phyloP scores from a whole-genome alignment of 2,797 vertebrate species.

The Etheostoma nigrum region DNA sequence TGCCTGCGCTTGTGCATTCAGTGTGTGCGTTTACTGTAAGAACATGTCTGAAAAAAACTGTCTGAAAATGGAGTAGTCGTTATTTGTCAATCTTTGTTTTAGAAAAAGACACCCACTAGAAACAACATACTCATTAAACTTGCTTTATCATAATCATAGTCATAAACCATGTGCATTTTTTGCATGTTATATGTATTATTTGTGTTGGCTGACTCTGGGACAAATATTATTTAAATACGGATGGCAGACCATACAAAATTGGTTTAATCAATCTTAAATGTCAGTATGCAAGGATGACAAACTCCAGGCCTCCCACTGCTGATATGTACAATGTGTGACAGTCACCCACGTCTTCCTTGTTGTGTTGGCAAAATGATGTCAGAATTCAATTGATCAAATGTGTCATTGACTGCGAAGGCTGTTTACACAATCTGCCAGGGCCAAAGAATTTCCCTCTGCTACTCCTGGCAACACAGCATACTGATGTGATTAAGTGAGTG shows the following conservation, averaged over 20 bases:
- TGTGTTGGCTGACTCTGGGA: conserved; percentile 8
- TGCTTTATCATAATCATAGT: too few species aligned
- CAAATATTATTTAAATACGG: conserved; percentile 31
- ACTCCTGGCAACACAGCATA: conserved; percentile 33
- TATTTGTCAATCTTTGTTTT: conserved; percentile 1
- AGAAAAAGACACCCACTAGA: too few species aligned
- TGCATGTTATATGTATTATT: conserved; percentile 21
- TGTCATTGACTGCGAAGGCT: conserved; percentile 60
- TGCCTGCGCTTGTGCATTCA: conserved; percentile 16
- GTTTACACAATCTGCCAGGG: conserved; percentile 61
- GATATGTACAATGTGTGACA: conserved; percentile 40
- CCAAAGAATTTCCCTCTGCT: conserved; percentile 53
- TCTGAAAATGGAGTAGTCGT: background rate
- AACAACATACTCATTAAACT: too few species aligned
- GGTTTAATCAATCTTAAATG: conserved; percentile 42
- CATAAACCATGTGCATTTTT: background rate
- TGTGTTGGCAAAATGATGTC: conserved; percentile 37
- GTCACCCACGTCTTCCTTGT: conserved; percentile 16
- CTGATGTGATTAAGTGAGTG: conserved; percentile 3
- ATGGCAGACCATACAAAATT: conserved; percentile 40
- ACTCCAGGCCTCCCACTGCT: conserved; percentile 14
- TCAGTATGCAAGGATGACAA: conserved; percentile 13
- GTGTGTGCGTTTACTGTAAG: conserved; percentile 53
- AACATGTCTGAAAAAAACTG: conserved; percentile 43
- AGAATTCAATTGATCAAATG: conserved; percentile 71